A percentile compares a stretch with the other conserved stretches of the same genome.
These are phyloP conservation scores for Melipona quadrifasciata DNA, from an alignment of 1,140 invertebrate genomes.

Conservation along the genomic window DNA sequence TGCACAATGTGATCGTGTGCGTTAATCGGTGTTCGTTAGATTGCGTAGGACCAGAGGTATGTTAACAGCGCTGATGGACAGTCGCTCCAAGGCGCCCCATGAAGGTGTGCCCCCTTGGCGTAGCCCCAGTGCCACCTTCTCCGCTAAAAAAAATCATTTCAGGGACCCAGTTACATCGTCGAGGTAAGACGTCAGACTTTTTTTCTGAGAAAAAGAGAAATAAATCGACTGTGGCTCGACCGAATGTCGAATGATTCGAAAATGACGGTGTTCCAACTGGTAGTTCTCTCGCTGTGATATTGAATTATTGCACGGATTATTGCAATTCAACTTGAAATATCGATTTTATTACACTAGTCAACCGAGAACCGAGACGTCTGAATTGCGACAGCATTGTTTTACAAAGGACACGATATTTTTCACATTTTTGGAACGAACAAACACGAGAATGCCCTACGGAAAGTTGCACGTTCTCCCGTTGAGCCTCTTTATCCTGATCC, in stretches of 20 bases:
- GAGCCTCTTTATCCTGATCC: slow-evolving; percentile 79
- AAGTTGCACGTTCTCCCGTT: slow-evolving; percentile 80
- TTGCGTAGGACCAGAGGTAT: slow-evolving; percentile 50
- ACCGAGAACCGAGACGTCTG: background rate
- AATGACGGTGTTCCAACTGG: background rate
- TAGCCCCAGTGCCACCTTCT: slow-evolving; percentile 8
- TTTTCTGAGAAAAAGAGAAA: background rate
- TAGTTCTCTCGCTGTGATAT: background rate
- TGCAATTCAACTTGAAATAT: background rate
- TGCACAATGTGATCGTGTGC: slow-evolving; percentile 42
- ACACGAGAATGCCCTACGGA: slow-evolving; percentile 68
- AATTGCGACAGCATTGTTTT: background rate
- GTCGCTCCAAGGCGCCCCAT: slow-evolving; percentile 60
- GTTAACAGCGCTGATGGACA: slow-evolving; percentile 42
- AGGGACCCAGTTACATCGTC: background rate
- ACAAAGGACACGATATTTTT: slow-evolving; percentile 39
- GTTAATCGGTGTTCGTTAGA: slow-evolving; percentile 54
- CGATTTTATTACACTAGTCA: too few relatives aligned
- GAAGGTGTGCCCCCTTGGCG: slow-evolving; percentile 53
- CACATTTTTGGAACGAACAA: slow-evolving; percentile 7
- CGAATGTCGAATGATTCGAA: background rate
- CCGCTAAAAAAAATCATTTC: slow-evolving; percentile 26
- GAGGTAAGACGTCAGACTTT: slow-evolving; percentile 34
- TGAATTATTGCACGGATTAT: background rate
- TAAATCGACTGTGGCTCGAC: background rate